Evolutionary conservation across 2,888 invertebrate species (phyloP).

Genomic region (Notodonta ziczac): DNA sequence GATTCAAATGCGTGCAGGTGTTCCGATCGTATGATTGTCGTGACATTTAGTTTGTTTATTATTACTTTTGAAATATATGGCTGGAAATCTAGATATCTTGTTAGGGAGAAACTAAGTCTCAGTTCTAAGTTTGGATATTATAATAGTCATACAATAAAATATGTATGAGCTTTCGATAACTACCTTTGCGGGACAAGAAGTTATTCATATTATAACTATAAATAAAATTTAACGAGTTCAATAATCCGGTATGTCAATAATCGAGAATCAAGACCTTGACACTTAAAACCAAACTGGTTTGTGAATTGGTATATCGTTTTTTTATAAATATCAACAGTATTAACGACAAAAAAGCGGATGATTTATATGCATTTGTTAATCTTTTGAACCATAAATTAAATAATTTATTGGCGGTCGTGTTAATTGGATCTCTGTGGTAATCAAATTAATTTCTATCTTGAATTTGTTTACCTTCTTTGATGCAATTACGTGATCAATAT

Average conservation of each 20-base stretch:
- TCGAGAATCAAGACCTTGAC: not conserved
- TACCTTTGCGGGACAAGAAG: too few relatives aligned
- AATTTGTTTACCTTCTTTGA: too few relatives aligned
- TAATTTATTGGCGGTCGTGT: not conserved
- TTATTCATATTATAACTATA: too few relatives aligned
- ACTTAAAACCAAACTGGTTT: not conserved
- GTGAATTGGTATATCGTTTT: not conserved
- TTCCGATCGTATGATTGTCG: not conserved
- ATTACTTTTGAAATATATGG: not conserved
- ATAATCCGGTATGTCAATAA: not conserved
- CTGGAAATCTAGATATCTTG: too few relatives aligned
- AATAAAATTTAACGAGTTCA: conserved; percentile 1
- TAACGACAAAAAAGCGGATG: not conserved
- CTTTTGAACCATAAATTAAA: not conserved
- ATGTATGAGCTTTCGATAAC: not conserved
- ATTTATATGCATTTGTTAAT: not conserved
- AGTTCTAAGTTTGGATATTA: too few relatives aligned
- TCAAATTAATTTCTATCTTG: too few relatives aligned
- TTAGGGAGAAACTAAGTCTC: too few relatives aligned
- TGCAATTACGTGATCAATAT: too few relatives aligned
- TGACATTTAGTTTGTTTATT: not conserved
- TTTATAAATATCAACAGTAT: conserved; percentile 1
- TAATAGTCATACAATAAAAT: too few relatives aligned
- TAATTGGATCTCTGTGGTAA: not conserved
- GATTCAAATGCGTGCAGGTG: not conserved